phyloP scores from a whole-genome alignment of 92 coral and sea anemone genomes.

The Actinostola sp. region DNA sequence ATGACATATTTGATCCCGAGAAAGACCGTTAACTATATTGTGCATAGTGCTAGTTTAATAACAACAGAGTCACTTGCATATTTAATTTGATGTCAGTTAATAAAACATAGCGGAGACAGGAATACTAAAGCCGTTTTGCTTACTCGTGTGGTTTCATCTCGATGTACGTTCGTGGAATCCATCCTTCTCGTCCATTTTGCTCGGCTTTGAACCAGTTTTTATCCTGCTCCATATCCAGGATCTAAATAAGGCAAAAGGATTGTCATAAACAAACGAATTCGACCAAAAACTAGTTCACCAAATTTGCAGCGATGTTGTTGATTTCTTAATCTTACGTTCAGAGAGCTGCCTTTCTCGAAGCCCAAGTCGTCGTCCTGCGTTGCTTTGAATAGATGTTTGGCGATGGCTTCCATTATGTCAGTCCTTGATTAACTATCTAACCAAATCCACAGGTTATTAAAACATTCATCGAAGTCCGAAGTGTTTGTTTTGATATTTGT shows the following conservation, averaged over 20 bases:
- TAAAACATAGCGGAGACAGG: slow-evolving; percentile 2
- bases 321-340: slow-evolving; percentile 74
- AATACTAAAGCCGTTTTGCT: slow-evolving; percentile 26
- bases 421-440: not conserved
- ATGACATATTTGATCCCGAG: not conserved
- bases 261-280: not conserved
- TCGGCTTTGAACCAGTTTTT: slow-evolving; percentile 97
- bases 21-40: not conserved
- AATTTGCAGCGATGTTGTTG: not conserved
- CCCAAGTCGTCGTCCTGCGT: slow-evolving; percentile 90
- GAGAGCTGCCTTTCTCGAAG: slow-evolving; percentile 70
- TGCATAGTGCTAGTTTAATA: not conserved
- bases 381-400: slow-evolving; percentile 76
- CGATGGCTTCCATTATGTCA: slow-evolving; percentile 80
- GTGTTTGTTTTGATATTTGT: slow-evolving; percentile 1
- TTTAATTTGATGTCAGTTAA: not conserved
- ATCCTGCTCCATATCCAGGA: slow-evolving; percentile 91
- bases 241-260: slow-evolving; percentile 42
- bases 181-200: slow-evolving; percentile 78
- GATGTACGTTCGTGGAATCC: slow-evolving; percentile 89
- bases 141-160: slow-evolving; percentile 92
- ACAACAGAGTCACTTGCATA: not conserved
- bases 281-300: not conserved
- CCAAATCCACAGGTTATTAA: slow-evolving; percentile 15
- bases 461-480: slow-evolving; percentile 3